Evolutionary conservation across 2,888 invertebrate species (phyloP), one percentile per base, ranked within the genome.

Genomic region (Isoperla grammatica): DNA sequence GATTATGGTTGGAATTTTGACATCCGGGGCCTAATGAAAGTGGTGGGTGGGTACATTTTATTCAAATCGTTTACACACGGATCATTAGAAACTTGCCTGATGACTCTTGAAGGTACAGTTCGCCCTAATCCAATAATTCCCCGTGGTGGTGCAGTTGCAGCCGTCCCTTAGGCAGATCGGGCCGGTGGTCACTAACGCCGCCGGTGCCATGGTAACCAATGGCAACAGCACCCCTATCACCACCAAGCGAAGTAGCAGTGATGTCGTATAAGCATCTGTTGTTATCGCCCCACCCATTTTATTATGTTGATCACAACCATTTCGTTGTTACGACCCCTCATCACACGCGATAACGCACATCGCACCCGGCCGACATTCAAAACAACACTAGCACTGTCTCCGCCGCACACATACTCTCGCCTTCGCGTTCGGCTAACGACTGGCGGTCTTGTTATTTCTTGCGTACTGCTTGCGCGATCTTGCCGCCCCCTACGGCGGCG

Each of bases 41-140:
- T 6, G 29, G 29, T n/a, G n/a, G n/a, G n/a, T 29, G 8, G 29
- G 29, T 29, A 29, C 29, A 29, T 29, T 29, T 29, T 29, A 29
- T 29, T 29, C 29, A 29, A 6, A 8, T 6, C 29, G 29, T 6
- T 20, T 48, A 22, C 48, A 48, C 23, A 13, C 15, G n/a, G n/a
- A 40, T 5, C 13, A 57, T 62, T 66, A 4, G 4, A 29, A 29
- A 74, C 76, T 77, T 79, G 84, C 86, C 83, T 84, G 80, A 69
- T 78, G 75, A 60, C 73, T 72, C 63, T 76, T 75, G 68, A 85
- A 78, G 67, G 81, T 79, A 73, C 86, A 87, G 75, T 84, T 84
- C 69, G 86, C 78, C 67, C 75, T 78, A 68, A 79, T 79, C 84
- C 85, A 85, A 48, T 81, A 79, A 66, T 80, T 80, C 23, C 77